Conservation (phyloP, 1,140 invertebrate genomes). For the Thaumatotibia leucotreta region DNA sequence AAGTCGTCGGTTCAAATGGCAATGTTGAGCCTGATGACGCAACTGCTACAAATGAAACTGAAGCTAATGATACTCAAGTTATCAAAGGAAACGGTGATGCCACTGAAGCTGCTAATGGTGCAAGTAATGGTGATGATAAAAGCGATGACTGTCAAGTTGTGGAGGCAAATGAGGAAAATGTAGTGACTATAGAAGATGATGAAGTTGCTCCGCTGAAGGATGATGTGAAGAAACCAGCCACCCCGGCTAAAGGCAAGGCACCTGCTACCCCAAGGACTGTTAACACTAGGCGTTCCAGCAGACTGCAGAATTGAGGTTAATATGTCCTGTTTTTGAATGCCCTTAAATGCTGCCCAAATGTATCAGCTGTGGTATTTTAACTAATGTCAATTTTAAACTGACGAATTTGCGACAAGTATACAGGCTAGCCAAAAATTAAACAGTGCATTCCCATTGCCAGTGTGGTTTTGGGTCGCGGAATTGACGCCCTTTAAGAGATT, state of each 20-base stretch:
- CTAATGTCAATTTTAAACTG: no score
- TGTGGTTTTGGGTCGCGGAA: no score
- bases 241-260: conserved; percentile 39
- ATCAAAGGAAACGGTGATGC: not conserved
- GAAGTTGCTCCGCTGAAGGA: conserved; percentile 19
- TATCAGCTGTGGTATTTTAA: no score
- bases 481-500: no score
- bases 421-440: no score
- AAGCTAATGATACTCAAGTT: not conserved
- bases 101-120: not conserved
- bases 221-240: conserved; percentile 25
- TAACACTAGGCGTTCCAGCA: conserved; percentile 49
- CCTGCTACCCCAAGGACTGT: conserved; percentile 41
- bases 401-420: no score
- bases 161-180: not conserved
- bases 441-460: no score
- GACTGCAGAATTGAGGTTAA: not conserved
- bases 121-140: not conserved
- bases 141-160: conserved; percentile 4
- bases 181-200: not conserved
- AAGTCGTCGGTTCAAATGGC: not conserved
- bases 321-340: no score
- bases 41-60: not conserved
- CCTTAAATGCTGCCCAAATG: no score
- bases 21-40: not conserved